Evolutionary conservation across 1,140 invertebrate genomes (phyloP).

Genomic region (Euglossa dilemma): DNA sequence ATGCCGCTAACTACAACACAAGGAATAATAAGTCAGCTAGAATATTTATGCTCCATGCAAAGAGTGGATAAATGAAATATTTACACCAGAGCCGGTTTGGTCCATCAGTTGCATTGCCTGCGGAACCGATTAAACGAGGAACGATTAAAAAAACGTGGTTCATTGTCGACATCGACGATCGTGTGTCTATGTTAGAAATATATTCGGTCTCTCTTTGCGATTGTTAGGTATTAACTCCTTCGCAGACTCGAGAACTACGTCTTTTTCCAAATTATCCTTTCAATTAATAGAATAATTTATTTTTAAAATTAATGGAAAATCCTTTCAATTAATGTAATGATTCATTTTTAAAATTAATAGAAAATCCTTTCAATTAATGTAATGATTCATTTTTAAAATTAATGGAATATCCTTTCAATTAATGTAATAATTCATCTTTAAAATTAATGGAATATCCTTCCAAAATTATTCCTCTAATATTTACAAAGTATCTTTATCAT

Average conservation of each 20-base stretch:
- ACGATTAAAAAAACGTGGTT: slow-evolving; percentile 40
- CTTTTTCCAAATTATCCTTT: too few relatives aligned
- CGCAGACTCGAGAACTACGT: background rate
- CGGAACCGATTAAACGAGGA: slow-evolving; percentile 66
- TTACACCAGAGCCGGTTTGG: slow-evolving; percentile 92
- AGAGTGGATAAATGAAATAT: slow-evolving; percentile 83
- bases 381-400: too few relatives aligned
- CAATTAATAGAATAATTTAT: too few relatives aligned
- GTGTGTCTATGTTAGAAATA: background rate
- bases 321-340: too few relatives aligned
- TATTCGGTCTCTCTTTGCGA: background rate
- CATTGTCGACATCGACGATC: slow-evolving; percentile 4
- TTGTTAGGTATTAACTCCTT: background rate
- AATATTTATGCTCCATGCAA: slow-evolving; percentile 34
- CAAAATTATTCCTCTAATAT: too few relatives aligned
- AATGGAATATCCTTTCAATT: too few relatives aligned
- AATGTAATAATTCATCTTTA: too few relatives aligned
- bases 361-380: too few relatives aligned
- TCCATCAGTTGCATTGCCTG: slow-evolving; percentile 96
- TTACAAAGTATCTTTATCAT: too few relatives aligned
- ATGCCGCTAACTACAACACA: slow-evolving; percentile 60
- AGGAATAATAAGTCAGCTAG: slow-evolving; percentile 25
- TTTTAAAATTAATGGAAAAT: too few relatives aligned
- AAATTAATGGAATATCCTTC: too few relatives aligned
- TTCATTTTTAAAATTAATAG: too few relatives aligned